Percentiles rank a stretch among this genome's conserved stretches.
These are phyloP conservation scores for Papilio demoleus DNA, from an alignment of 2,888 invertebrate species.

Conservation along the genomic window DNA sequence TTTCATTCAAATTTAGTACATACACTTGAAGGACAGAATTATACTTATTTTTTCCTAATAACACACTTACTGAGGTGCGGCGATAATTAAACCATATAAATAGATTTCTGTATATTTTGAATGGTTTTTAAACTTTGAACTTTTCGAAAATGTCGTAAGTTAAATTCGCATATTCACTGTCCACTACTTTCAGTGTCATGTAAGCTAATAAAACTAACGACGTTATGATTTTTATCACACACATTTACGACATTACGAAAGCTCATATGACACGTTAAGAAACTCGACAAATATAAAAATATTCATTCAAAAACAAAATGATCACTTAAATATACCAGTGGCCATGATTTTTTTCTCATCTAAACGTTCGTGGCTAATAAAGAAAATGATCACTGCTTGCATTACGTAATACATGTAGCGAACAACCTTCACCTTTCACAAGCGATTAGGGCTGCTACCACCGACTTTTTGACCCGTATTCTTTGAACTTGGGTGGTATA, in stretches of 20 bases:
- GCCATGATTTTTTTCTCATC: conserved; percentile 38
- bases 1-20: too few relatives aligned
- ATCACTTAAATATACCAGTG: conserved; percentile 26
- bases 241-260: conserved; percentile 15
- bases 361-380: conserved; percentile 57
- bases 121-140: not conserved
- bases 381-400: conserved; percentile 58
- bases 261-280: conserved; percentile 19
- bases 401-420: conserved; percentile 62
- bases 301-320: conserved; percentile 23
- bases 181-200: not conserved
- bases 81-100: too few relatives aligned
- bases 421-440: conserved; percentile 68
- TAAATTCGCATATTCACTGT: not conserved
- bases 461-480: not conserved
- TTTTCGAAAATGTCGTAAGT: not conserved
- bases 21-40: too few relatives aligned
- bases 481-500: not conserved
- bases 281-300: conserved; percentile 18
- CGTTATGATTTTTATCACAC: conserved; percentile 6
- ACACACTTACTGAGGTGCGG: too few relatives aligned
- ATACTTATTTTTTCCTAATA: too few relatives aligned
- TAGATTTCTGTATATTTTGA: not conserved
- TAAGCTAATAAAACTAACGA: conserved; percentile 9
- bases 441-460: conserved; percentile 42